These are phyloP conservation scores for Balearica regulorum DNA, from an alignment of 2,797 vertebrate genomes.

Conservation along the genomic window DNA sequence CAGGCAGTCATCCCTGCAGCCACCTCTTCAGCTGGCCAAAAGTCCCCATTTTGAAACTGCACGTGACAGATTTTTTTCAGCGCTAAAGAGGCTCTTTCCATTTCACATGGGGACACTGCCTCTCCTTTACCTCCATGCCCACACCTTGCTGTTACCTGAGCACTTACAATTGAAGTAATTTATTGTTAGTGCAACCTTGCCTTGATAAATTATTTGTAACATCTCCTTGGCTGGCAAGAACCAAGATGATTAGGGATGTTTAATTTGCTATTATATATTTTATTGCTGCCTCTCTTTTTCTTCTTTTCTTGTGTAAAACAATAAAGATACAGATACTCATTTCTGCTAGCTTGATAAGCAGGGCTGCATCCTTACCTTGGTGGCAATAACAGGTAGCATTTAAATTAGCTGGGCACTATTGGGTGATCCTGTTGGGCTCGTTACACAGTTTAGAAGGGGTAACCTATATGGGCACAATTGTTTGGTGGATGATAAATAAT, in stretches of 20 bases:
- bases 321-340: not conserved
- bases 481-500: not conserved
- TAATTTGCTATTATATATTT: not conserved
- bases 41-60: not conserved
- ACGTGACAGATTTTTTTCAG: fast-evolving
- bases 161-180: not conserved
- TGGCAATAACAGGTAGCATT: not conserved
- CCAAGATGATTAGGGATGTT: not conserved
- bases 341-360: not conserved
- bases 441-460: not conserved
- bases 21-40: not conserved
- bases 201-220: not conserved
- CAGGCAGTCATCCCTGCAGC: not conserved
- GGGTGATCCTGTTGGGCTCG: not conserved
- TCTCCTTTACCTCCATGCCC: not conserved
- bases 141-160: not conserved
- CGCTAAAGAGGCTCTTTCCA: not conserved
- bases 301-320: not conserved
- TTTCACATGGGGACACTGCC: not conserved
- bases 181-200: not conserved
- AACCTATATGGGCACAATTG: not conserved
- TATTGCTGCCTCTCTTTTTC: not conserved
- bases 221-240: not conserved
- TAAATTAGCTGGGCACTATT: not conserved
- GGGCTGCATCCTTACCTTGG: not conserved